Conservation (phyloP, 2,797 vertebrate genomes). For the Lithobates pipiens region DNA sequence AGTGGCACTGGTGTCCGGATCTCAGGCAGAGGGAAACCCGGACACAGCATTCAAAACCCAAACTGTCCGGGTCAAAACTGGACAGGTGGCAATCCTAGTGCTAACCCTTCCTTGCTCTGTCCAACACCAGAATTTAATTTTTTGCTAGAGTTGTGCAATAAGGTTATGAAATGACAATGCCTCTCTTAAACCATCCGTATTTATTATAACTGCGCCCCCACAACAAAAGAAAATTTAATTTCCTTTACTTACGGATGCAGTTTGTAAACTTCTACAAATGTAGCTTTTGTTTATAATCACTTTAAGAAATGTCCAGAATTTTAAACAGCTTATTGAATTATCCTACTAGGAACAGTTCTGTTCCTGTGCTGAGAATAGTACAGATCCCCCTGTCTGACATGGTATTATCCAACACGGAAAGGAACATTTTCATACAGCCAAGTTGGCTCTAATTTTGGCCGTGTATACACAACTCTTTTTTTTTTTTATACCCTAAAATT, state of each 20-base stretch:
- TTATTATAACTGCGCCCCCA: too few species aligned
- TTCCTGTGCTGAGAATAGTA: not conserved
- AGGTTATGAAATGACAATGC: not conserved
- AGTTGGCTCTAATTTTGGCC: not conserved
- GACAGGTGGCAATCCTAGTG: too few species aligned
- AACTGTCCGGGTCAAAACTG: too few species aligned
- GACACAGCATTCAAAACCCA: not conserved
- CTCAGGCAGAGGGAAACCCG: too few species aligned
- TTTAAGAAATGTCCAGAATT: not conserved
- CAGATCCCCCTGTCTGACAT: not conserved
- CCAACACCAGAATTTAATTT: too few species aligned
- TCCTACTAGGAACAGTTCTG: not conserved
- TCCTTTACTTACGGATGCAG: not conserved
- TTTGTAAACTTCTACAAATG: not conserved
- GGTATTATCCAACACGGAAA: slow-evolving; percentile 2
- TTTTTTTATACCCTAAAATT: too few species aligned
- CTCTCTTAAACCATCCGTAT: too few species aligned
- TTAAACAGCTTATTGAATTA: slow-evolving; percentile 13
- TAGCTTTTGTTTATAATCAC: slow-evolving; percentile 3
- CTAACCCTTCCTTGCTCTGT: not conserved
- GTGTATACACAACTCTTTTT: not conserved
- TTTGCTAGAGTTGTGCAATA: not conserved
- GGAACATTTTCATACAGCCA: not conserved
- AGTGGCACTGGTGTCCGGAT: too few species aligned
- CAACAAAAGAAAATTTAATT: not conserved